Evolutionary conservation across 2,888 invertebrate species (phyloP).

Genomic region (Troides helena): DNA sequence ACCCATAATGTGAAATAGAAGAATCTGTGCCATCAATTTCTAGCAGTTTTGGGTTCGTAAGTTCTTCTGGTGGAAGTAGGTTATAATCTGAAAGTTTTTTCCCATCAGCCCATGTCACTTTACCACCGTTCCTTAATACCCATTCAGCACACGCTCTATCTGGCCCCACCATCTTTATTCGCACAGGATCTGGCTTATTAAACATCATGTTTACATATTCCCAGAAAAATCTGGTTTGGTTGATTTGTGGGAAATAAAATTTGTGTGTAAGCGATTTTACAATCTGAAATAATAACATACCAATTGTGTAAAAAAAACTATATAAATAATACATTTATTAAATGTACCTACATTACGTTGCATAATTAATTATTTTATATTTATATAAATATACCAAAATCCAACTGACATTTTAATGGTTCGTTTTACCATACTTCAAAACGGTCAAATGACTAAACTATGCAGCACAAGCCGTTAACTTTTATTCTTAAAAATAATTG

Average conservation of each 20-base stretch:
- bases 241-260: constrained; percentile 8
- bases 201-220: constrained; percentile 82
- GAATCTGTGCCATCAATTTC: constrained; percentile 91
- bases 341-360: constrained; percentile 21
- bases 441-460: neutral
- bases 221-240: constrained; percentile 66
- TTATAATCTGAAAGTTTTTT: constrained; percentile 86
- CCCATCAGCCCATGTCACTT: constrained; percentile 85
- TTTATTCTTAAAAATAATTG: no score
- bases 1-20: constrained; percentile 91
- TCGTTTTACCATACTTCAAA: neutral
- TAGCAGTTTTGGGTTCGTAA: constrained; percentile 68
- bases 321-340: neutral
- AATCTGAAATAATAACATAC: constrained; percentile 10
- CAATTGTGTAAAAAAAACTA: neutral
- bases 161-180: constrained; percentile 88
- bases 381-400: neutral
- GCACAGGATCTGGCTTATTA: constrained; percentile 84
- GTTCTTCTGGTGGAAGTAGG: constrained; percentile 80
- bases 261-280: neutral
- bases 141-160: constrained; percentile 97
- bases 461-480: no score
- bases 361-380: constrained; percentile 6
- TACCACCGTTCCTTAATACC: constrained; percentile 94
- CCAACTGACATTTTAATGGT: neutral